phyloP scores from a whole-genome alignment of 2,888 invertebrate species.

The Metellina segmentata region DNA sequence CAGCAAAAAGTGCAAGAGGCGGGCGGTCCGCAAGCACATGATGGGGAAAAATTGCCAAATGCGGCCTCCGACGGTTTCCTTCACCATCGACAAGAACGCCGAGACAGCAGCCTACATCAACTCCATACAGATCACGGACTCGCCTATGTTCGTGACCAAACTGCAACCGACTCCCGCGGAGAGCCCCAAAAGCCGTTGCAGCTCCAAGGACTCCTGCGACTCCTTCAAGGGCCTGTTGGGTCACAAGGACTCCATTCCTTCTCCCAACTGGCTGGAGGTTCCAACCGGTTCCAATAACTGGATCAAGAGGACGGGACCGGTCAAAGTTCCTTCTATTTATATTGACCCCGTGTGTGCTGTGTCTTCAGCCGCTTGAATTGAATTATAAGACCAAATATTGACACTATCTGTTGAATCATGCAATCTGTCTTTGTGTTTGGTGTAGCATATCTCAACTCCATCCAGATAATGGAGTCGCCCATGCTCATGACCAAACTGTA shows the following conservation, averaged over 20 bases:
- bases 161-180: not conserved
- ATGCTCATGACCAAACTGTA: not conserved
- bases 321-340: not conserved
- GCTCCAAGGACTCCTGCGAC: not conserved
- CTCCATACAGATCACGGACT: not conserved
- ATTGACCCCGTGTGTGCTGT: not conserved
- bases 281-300: not conserved
- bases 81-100: not conserved
- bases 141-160: not conserved
- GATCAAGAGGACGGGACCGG: not conserved
- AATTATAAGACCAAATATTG: not conserved
- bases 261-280: not conserved
- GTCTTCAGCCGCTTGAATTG: not conserved
- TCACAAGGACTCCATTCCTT: not conserved
- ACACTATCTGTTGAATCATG: too few species aligned
- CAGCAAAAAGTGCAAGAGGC: conserved; percentile 22
- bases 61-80: conserved; percentile 3
- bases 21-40: not conserved
- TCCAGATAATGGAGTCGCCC: not conserved
- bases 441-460: not conserved
- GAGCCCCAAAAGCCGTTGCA: not conserved
- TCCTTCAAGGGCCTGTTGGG: conserved; percentile 8
- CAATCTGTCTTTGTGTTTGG: too few species aligned
- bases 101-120: not conserved
- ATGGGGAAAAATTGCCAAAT: not conserved